Evolutionary conservation across 2,888 invertebrate species (phyloP).

Genomic region (Calliphora vomitoria): DNA sequence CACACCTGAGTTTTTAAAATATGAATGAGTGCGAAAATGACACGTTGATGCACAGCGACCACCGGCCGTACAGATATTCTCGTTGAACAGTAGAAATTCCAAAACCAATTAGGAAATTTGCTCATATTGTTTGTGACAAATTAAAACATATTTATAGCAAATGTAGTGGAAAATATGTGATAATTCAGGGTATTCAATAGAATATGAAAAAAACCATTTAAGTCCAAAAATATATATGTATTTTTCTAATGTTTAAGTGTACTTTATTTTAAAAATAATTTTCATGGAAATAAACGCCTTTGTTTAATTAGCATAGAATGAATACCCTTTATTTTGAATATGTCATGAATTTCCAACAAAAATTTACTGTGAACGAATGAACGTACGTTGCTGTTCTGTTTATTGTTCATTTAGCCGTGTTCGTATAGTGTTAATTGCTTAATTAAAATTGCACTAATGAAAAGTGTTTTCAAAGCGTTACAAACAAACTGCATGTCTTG

Average conservation of each 20-base stretch:
- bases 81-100: slow-evolving; percentile 22
- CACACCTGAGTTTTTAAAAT: slow-evolving; percentile 31
- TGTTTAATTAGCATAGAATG: no score
- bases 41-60: slow-evolving; percentile 23
- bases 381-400: slow-evolving; percentile 11
- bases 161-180: not conserved
- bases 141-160: slow-evolving; percentile 19
- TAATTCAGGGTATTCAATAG: not conserved
- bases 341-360: not conserved
- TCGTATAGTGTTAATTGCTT: slow-evolving; percentile 52
- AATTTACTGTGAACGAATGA: slow-evolving; percentile 6
- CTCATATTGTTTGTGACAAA: slow-evolving; percentile 4
- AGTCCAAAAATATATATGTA: no score
- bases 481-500: slow-evolving; percentile 27
- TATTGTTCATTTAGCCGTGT: slow-evolving; percentile 37
- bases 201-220: not conserved
- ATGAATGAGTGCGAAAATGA: slow-evolving; percentile 43
- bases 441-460: slow-evolving; percentile 53
- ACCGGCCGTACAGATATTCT: not conserved
- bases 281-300: no score
- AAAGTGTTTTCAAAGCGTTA: slow-evolving; percentile 26
- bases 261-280: not conserved
- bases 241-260: not conserved
- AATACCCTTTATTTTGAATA: not conserved
- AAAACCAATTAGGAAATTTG: slow-evolving; percentile 31